A percentile compares a stretch with the other conserved stretches of the same genome.
These are phyloP conservation scores for Miniopterus natalensis DNA, from an alignment of 2,113 vertebrate species.

Conservation along the genomic window DNA sequence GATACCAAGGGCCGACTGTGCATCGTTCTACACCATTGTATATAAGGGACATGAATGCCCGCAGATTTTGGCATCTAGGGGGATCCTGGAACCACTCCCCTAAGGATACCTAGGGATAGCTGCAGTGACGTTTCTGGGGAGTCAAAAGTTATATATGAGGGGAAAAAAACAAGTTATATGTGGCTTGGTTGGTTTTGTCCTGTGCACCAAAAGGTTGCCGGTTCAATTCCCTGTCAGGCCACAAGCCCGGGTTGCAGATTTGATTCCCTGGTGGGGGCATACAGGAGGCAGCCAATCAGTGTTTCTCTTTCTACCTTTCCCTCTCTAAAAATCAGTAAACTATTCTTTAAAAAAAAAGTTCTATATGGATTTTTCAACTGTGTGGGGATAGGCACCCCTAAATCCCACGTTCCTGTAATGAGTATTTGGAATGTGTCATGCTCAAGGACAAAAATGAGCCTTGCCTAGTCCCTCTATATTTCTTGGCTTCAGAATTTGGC, in stretches of 20 bases:
- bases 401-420: neutral
- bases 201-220: too few relatives aligned
- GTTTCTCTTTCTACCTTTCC: too few relatives aligned
- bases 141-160: too few relatives aligned
- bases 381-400: neutral
- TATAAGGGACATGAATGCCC: neutral
- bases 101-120: neutral
- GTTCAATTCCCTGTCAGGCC: too few relatives aligned
- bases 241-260: too few relatives aligned
- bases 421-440: neutral
- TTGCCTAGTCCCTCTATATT: neutral
- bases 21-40: neutral
- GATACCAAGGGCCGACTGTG: neutral
- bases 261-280: too few relatives aligned
- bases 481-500: constrained; percentile 19
- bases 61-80: neutral
- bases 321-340: too few relatives aligned
- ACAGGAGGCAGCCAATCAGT: too few relatives aligned
- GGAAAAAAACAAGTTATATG: too few relatives aligned
- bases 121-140: neutral
- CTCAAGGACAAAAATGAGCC: neutral
- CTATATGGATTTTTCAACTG: neutral
- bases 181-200: too few relatives aligned
- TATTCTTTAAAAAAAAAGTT: too few relatives aligned
- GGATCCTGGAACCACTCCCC: neutral